phyloP scores from a whole-genome alignment of 2,113 vertebrate species.

The Thalassarche chlororhynchos region DNA sequence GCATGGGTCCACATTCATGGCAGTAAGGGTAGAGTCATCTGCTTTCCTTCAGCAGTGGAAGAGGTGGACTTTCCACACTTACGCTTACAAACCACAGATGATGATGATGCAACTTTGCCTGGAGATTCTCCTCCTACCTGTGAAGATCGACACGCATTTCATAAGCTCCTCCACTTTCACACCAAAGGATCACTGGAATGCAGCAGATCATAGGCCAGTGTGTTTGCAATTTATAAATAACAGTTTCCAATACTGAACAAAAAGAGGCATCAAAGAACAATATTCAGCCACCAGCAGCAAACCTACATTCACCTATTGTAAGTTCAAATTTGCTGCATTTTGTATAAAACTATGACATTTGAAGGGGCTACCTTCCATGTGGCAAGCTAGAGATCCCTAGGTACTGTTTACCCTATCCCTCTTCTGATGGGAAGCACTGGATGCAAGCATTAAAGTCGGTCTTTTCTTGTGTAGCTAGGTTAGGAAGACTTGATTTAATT shows the following conservation, averaged over 20 bases:
- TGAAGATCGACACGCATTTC: accelerated
- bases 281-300: not conserved
- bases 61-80: accelerated
- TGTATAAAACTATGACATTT: not conserved
- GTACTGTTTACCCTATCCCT: not conserved
- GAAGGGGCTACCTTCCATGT: not conserved
- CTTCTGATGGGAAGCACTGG: not conserved
- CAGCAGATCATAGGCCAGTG: not conserved
- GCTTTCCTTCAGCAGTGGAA: not conserved
- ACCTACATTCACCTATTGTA: accelerated
- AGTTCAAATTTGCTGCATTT: not conserved
- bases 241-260: not conserved
- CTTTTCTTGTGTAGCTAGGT: not conserved
- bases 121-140: not conserved
- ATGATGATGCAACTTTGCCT: not conserved
- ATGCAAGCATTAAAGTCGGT: not conserved
- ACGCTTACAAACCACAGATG: not conserved
- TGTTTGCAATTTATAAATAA: not conserved
- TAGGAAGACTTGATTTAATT: not conserved
- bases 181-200: not conserved
- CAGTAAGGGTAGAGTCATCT: not conserved
- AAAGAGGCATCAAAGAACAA: not conserved
- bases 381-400: not conserved
- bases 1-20: accelerated
- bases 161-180: not conserved